A percentile compares a stretch with the other conserved stretches of the same genome.
phyloP scores from a whole-genome alignment of 2,888 invertebrate species.

The Resseliella maxima region DNA sequence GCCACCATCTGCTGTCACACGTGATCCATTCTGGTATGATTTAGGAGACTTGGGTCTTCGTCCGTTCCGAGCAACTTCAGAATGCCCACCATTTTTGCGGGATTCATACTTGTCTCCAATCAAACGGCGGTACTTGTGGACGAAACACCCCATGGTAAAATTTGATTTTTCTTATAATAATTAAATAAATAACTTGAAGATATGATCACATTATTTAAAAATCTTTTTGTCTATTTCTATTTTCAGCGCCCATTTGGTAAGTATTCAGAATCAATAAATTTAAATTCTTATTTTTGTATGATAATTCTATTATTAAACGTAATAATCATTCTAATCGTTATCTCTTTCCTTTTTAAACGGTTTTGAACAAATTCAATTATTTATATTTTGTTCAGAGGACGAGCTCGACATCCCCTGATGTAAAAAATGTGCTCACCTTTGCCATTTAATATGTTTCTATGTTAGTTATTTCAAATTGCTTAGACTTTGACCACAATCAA shows the following conservation, averaged over 20 bases:
- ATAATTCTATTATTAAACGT: too few relatives aligned
- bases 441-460: constrained; percentile 29
- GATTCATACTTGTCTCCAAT: constrained; percentile 91
- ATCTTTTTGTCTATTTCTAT: neutral
- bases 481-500: constrained; percentile 9
- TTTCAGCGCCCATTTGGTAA: constrained; percentile 45
- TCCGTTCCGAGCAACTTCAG: constrained; percentile 78
- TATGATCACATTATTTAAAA: too few relatives aligned
- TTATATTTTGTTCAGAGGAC: constrained; percentile 34
- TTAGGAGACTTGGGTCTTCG: constrained; percentile 76
- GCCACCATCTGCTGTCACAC: constrained; percentile 69
- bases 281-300: too few relatives aligned
- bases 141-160: constrained; percentile 82
- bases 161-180: too few relatives aligned
- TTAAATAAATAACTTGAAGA: neutral
- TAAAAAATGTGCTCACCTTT: constrained; percentile 11
- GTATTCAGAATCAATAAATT: too few relatives aligned
- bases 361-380: neutral
- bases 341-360: constrained; percentile 41
- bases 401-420: constrained; percentile 40
- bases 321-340: neutral
- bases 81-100: constrained; percentile 80
- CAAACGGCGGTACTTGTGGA: constrained; percentile 91
- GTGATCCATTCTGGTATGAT: constrained; percentile 92
- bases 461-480: constrained; percentile 6